Evolutionary conservation across 2,113 vertebrate species (phyloP), one percentile per base, ranked within the genome.

Genomic region (Thamnaconus septentrionalis): DNA sequence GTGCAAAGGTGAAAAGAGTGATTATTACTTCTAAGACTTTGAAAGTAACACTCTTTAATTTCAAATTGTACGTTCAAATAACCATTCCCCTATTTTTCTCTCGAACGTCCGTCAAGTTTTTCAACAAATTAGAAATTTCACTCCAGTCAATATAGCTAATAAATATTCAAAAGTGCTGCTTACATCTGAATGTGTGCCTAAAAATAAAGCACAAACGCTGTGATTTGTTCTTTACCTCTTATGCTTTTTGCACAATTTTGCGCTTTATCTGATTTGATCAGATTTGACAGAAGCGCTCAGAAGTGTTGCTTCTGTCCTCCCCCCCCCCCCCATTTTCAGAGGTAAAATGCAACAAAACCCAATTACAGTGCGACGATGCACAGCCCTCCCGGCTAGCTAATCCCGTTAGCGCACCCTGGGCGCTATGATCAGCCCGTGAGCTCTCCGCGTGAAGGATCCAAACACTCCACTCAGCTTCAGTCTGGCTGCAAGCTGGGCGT

Each of bases 401-500:
- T 54, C 5, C 41, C 4, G 49, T 61, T 44, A 55, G 41, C 39
- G 5, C 39, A 6, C 47, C 63, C 12, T 39, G 4, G 4, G 31
- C 11, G 71, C 78, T 82, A 82, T 77, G 71, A 85, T 82, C 76
- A 53, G 54, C 61, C 18, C 67, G 56, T 9, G 52, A 41, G 9
- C 58, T 69, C 56, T 61, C 18, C 18, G 45, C 69, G 51, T 76
- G 65, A 71, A 82, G 65, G 4, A 49, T 41, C 44, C 51, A 66
- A 70, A 80, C 70, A 67, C 56, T 76, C 55, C 41, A 4, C 4
- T 0, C 48, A 42, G 62, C 55, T 71, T 50, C 73, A 69, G 76
- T 73, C 53, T 65, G 45, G 57, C 59, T 10, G 46, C 50, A 68
- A 70, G 65, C 71, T 79, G 69, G 60, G 74, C 53, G 71, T 75